Base-by-base conservation (phyloP, 2,113 vertebrate species). In the Sceloporus undulatus region DNA sequence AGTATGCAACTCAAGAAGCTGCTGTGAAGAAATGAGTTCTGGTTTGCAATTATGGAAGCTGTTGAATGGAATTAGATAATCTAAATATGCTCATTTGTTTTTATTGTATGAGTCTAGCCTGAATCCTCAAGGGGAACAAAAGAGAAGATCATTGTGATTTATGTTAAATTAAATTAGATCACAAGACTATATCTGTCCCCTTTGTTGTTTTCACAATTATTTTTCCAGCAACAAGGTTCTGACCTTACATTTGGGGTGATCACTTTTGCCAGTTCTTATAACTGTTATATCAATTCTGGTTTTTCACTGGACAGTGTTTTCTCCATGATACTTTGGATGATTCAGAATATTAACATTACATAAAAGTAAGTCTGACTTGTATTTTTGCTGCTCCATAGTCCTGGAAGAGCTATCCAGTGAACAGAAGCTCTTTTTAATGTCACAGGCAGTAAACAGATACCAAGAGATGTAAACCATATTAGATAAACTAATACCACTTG, bases 391-490 rank as follows among this genome's bases (percentile, higher is more conserved):
- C 59, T 84, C 38, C 81, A 76, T 4, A 1, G 21, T 65, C 34
- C 25, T 80, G 75, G 73, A 84, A 78, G 71, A 90, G 13, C n/a
- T 68, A 10, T 1, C n/a, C 5, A 34, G 23, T 16, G 10, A 73
- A 56, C 0, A 0, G 21, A 75, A 85, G n/a, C 9, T 59, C 85
- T 9, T 29, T 23, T 78, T 91, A 62, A 16, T 54, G 62, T 52
- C 62, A 85, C 42, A 92, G 59, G 3, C 76, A 82, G 10, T 71
- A 91, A 93, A 88, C 21, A 92, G 88, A 85, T 38, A 11, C 21
- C 70, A 48, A 2, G 27, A 82, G 88, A 83, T 42, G 25, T 80
- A 74, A 88, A 65, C 0, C 3, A 91, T 52, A 38, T 42, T 79
- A 84, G 56, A 48, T 34, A 87, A 84, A 73, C 29, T 87, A 82